A percentile compares a stretch with the other conserved stretches of the same genome.
Evolutionary conservation across 2,113 vertebrate genomes (phyloP).

Genomic region (Danionella cerebrum): DNA sequence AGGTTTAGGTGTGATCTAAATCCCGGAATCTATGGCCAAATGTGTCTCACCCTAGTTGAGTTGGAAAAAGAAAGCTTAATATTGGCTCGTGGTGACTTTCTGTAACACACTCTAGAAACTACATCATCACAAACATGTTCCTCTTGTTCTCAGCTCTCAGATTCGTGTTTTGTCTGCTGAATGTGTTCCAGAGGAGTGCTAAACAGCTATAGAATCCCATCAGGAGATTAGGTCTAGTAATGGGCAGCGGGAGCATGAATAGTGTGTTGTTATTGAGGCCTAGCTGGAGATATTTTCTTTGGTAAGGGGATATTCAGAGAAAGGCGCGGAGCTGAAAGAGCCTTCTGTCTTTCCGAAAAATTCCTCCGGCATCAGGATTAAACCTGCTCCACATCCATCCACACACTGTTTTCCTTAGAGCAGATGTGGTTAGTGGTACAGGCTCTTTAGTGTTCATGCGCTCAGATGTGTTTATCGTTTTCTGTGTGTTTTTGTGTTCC

Average conservation of each 20-base stretch:
- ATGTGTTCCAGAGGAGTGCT: background rate
- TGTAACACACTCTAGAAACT: no score
- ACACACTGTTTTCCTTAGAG: constrained; percentile 40
- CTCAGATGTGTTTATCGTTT: constrained; percentile 25
- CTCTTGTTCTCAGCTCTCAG: background rate
- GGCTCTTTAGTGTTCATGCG: constrained; percentile 37
- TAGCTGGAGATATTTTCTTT: constrained; percentile 56
- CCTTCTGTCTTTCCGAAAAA: constrained; percentile 73
- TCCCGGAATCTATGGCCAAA: no score
- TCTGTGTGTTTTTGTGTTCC: constrained; percentile 33
- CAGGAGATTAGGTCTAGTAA: constrained; percentile 42
- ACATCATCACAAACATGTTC: constrained; percentile 5
- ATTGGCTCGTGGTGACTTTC: no score
- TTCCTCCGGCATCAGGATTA: constrained; percentile 44
- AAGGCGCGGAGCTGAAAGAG: constrained; percentile 69
- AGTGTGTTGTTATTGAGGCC: constrained; percentile 57
- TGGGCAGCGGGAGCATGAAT: constrained; percentile 62
- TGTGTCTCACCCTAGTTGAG: background rate
- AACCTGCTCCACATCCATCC: constrained; percentile 34
- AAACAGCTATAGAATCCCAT: constrained; percentile 26
- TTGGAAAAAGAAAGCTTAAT: background rate
- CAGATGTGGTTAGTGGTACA: constrained; percentile 45
- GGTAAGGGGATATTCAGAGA: constrained; percentile 51
- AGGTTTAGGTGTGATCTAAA: no score
- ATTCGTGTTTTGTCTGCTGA: constrained; percentile 7